These are phyloP conservation scores for Pseudopleuronectes americanus DNA, from an alignment of 2,797 vertebrate species.

Conservation along the genomic window DNA sequence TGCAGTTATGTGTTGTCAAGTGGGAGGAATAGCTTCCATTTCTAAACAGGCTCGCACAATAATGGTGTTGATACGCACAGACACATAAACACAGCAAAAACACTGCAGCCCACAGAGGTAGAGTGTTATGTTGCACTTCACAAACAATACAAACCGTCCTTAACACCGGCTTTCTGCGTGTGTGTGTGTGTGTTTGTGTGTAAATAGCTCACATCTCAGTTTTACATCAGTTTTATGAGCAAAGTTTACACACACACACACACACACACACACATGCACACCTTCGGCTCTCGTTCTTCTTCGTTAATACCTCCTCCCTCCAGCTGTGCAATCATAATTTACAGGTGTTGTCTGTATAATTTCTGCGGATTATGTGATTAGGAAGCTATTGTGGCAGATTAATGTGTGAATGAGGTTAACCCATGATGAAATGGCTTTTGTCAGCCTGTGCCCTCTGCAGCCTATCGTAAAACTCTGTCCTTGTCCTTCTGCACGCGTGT, in stretches of 20 bases:
- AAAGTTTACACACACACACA: background rate
- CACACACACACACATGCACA: conserved; percentile 18
- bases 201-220: conserved; percentile 18
- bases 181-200: conserved; percentile 2
- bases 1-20: conserved; percentile 76
- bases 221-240: conserved; percentile 19
- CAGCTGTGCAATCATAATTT: conserved; percentile 87
- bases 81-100: conserved; percentile 35
- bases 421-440: conserved; percentile 85
- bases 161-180: conserved; percentile 19
- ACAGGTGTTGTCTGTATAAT: conserved; percentile 86
- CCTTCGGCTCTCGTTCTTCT: conserved; percentile 61
- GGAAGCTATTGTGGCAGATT: conserved; percentile 84
- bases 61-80: conserved; percentile 49
- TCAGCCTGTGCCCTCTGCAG: conserved; percentile 72
- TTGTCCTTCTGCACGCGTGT: conserved; percentile 59
- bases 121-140: conserved; percentile 62
- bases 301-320: conserved; percentile 72
- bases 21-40: conserved; percentile 79
- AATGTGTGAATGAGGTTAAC: conserved; percentile 82
- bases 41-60: conserved; percentile 71
- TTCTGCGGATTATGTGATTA: conserved; percentile 88
- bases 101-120: conserved; percentile 56
- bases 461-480: conserved; percentile 60
- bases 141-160: conserved; percentile 58